Evolutionary conservation across 2,888 invertebrate species (phyloP), one percentile per base, ranked within the genome.

Genomic region (Hypomecis atomaria): DNA sequence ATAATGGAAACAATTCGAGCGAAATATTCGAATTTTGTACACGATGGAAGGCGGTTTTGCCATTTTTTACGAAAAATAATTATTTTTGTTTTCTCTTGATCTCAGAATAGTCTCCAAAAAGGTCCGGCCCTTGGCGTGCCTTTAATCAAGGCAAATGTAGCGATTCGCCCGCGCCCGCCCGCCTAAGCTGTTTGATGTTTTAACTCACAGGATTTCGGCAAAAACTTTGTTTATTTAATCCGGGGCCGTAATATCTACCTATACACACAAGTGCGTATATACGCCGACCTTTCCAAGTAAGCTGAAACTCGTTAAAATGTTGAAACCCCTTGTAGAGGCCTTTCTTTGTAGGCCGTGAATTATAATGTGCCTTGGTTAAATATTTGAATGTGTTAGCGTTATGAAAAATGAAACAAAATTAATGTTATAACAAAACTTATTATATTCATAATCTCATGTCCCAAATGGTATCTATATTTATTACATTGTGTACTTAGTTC

Each of bases 171-270:
- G 72, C 70, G 67, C 71, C 72, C 81, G 73, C 65, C 76, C 76
- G 71, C 76, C 78, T 77, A 82, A 84, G 82, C 83, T 83, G 87
- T 89, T 88, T 89, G 89, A 88, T 89, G 87, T 87, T 88, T 85
- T 81, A 84, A 84, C 86, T 84, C 82, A 69, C 72, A 74, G 82
- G 82, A 78, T 83, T 83, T 83, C 72, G 75, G 73, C 65, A 71
- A 76, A 85, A 87, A 87, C 85, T 88, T 88, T 87, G 83, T 88
- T 87, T 86, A 85, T 86, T 85, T 84, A 86, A 86, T 82, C 85
- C 82, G 67, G 62, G 62, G 69, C 42, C 48, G 57, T 68, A 71
- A 71, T 69, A 67, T 48, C 48, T 56, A 59, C 53, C 58, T 67
- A 49, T 50, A 42, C 59, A 54, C 37, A 34, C 54, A 57, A 6